Evolutionary conservation across 2,888 invertebrate genomes (phyloP).

Genomic region (Cynaeus angustus): DNA sequence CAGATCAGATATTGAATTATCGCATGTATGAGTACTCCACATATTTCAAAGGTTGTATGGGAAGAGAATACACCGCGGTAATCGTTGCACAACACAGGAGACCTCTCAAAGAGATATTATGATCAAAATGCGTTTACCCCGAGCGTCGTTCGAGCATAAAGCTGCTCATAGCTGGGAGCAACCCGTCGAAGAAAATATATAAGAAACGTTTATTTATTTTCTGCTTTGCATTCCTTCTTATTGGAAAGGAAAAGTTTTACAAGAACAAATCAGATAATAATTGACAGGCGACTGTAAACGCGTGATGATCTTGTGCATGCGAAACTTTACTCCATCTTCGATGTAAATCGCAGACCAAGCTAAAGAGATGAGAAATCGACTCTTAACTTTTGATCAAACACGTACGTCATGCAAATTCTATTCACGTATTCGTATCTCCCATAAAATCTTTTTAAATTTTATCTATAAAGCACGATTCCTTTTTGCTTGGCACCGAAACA

Average conservation of each 20-base stretch:
- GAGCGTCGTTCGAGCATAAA: slow-evolving; percentile 55
- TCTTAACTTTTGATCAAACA: slow-evolving; percentile 52
- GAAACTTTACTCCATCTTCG: slow-evolving; percentile 38
- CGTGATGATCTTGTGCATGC: slow-evolving; percentile 42
- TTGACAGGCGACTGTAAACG: slow-evolving; percentile 13
- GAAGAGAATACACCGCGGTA: slow-evolving; percentile 28
- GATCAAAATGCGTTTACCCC: slow-evolving; percentile 57
- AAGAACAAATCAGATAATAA: slow-evolving; percentile 27
- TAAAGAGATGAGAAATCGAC: slow-evolving; percentile 49
- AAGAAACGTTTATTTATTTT: slow-evolving; percentile 51
- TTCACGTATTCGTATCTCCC: slow-evolving; percentile 50
- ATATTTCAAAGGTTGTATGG: slow-evolving; percentile 6
- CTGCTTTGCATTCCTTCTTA: slow-evolving; percentile 13
- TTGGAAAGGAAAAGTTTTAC: slow-evolving; percentile 10
- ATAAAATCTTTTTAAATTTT: slow-evolving; percentile 50
- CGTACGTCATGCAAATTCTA: slow-evolving; percentile 48
- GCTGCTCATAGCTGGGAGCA: slow-evolving; percentile 53
- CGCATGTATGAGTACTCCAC: slow-evolving; percentile 20
- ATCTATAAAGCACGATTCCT: slow-evolving; percentile 48
- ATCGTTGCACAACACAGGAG: slow-evolving; percentile 33
- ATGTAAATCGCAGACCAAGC: slow-evolving; percentile 48
- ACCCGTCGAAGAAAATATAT: slow-evolving; percentile 49
- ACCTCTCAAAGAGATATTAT: slow-evolving; percentile 54
- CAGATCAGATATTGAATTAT: slow-evolving; percentile 32
- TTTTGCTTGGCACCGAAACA: slow-evolving; percentile 16